phyloP scores from a whole-genome alignment of 2,113 vertebrate species.

The Cyphomyrus plagiostoma region DNA sequence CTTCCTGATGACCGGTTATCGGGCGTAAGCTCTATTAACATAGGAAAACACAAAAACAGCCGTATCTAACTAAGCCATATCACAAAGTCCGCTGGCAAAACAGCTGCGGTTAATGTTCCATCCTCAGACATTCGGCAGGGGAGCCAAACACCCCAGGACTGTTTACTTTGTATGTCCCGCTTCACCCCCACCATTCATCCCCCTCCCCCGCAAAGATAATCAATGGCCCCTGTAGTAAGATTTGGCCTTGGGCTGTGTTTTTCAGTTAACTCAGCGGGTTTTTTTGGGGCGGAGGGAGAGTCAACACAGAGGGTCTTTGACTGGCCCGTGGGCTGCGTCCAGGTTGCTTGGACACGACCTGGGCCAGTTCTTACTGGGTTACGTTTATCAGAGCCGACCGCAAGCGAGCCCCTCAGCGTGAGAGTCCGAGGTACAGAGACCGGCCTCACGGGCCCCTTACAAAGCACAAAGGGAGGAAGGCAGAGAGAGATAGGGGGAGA shows the following conservation, averaged over 20 bases:
- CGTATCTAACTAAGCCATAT: not conserved
- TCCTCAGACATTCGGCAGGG: not conserved
- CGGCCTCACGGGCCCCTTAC: not conserved
- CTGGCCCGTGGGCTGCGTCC: not conserved
- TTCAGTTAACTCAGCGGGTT: not conserved
- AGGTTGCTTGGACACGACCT: not conserved
- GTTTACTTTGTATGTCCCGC: not conserved
- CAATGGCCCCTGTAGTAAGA: conserved; percentile 1
- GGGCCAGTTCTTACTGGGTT: not conserved
- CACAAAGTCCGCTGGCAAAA: not conserved
- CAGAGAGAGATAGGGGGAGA: not conserved
- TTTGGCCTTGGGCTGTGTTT: conserved; percentile 10
- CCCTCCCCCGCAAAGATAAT: not conserved
- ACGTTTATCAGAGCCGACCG: not conserved
- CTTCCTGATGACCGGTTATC: not conserved
- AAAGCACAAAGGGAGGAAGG: not conserved
- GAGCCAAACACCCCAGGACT: not conserved
- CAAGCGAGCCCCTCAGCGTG: not conserved
- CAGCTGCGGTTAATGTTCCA: not conserved
- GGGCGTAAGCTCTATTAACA: not conserved
- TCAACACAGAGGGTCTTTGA: not conserved
- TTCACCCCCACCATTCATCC: not conserved
- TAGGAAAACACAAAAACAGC: not conserved
- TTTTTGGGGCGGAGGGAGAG: not conserved
- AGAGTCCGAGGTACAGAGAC: not conserved